Conservation (phyloP, 92 coral and sea anemone genomes). For the Palythoa grandiflora region DNA sequence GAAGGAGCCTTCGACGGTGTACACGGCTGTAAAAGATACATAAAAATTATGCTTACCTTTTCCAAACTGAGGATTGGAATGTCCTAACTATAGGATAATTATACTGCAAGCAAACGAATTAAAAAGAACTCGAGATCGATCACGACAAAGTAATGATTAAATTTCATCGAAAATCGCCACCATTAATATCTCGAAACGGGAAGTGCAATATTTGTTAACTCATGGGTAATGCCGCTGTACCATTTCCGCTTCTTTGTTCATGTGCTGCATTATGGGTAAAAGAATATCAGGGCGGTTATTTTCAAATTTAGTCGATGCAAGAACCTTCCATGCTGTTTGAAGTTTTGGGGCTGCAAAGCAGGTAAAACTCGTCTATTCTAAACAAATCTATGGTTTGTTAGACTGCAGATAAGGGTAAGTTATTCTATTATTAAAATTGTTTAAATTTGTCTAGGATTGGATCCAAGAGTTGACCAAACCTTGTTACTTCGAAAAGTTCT, state of each 20-base stretch:
- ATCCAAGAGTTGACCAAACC: no score
- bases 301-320: not conserved
- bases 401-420: no score
- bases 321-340: not conserved
- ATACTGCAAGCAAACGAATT: not conserved
- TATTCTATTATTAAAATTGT: no score
- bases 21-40: no score
- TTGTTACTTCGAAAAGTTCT: no score
- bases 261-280: slow-evolving; percentile 28
- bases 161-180: not conserved
- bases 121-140: not conserved
- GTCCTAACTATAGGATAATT: not conserved
- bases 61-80: not conserved
- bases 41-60: not conserved
- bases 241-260: slow-evolving; percentile 11
- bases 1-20: no score
- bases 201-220: not conserved
- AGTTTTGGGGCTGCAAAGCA: not conserved
- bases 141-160: not conserved
- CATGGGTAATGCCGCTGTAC: slow-evolving; percentile 38
- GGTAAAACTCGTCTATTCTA: not conserved
- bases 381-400: not conserved
- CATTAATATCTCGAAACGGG: not conserved
- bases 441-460: no score
- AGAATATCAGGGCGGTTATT: slow-evolving; percentile 22